These are phyloP conservation scores for Diplogasteroides magnus DNA, from an alignment of 1,140 invertebrate genomes.

Conservation along the genomic window DNA sequence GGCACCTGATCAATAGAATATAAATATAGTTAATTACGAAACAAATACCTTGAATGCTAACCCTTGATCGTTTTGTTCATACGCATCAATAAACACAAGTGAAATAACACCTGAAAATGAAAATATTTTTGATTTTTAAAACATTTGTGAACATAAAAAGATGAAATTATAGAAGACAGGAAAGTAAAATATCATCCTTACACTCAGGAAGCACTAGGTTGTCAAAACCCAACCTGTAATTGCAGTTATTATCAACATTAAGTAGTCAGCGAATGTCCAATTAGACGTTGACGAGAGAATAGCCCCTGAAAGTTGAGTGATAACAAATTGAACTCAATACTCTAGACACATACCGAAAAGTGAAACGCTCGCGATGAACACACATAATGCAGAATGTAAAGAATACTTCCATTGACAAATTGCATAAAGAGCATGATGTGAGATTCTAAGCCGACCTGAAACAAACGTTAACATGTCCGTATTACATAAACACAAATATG, in stretches of 20 bases:
- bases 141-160: neutral
- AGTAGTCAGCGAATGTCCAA: neutral
- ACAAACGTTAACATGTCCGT: neutral
- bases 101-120: too few relatives aligned
- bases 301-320: constrained; percentile 1
- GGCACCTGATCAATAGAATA: constrained; percentile 67
- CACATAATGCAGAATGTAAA: constrained; percentile 5
- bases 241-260: too few relatives aligned
- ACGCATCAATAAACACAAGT: neutral
- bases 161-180: too few relatives aligned
- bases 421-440: constrained; percentile 6
- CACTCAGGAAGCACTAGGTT: too few relatives aligned
- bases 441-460: constrained; percentile 10
- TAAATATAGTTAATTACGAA: constrained; percentile 12
- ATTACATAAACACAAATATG: too few relatives aligned
- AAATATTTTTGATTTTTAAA: neutral
- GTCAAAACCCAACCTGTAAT: too few relatives aligned
- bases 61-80: neutral
- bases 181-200: too few relatives aligned
- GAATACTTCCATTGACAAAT: constrained; percentile 8
- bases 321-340: too few relatives aligned
- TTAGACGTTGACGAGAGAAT: neutral
- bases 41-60: constrained; percentile 28
- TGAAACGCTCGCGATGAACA: constrained; percentile 10
- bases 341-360: constrained; percentile 1